Percentiles rank a stretch among this genome's conserved stretches.
Evolutionary conservation across 2,113 vertebrate species (phyloP).

Genomic region (Pogona vitticeps): DNA sequence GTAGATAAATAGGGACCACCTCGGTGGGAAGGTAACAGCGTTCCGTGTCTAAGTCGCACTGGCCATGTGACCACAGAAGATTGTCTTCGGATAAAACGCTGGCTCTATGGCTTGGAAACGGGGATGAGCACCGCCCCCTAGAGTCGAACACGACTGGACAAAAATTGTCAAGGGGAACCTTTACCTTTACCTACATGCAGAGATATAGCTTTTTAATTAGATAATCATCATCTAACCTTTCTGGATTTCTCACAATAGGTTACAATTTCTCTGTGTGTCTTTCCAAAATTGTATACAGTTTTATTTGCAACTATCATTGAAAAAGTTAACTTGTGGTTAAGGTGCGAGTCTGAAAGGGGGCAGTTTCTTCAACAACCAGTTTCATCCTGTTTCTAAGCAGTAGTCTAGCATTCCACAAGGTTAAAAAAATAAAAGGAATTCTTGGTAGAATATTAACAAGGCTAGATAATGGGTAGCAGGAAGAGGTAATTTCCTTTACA

Average conservation of each 20-base stretch:
- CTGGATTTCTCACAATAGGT: neutral
- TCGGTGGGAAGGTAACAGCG: too few relatives aligned
- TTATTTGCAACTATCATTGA: too few relatives aligned
- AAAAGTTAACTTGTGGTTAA: accelerated
- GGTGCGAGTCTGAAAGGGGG: neutral
- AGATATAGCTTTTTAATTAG: neutral
- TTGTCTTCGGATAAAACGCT: too few relatives aligned
- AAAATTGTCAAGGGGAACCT: too few relatives aligned
- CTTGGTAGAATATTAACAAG: constrained; percentile 18
- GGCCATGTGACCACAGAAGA: too few relatives aligned
- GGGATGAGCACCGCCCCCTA: too few relatives aligned
- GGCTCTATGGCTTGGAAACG: too few relatives aligned
- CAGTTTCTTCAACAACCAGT: neutral
- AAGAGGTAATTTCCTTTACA: constrained; percentile 15
- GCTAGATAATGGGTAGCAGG: neutral
- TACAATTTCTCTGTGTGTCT: neutral
- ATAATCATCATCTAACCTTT: neutral
- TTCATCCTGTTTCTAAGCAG: constrained; percentile 10
- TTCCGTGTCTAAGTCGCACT: too few relatives aligned
- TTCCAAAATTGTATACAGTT: neutral
- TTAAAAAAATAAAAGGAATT: neutral
- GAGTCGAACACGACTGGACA: too few relatives aligned
- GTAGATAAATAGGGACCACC: too few relatives aligned
- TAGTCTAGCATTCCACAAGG: neutral
- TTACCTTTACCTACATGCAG: too few relatives aligned